phyloP scores from a whole-genome alignment of 2,113 vertebrate genomes.

The Setophaga coronata region DNA sequence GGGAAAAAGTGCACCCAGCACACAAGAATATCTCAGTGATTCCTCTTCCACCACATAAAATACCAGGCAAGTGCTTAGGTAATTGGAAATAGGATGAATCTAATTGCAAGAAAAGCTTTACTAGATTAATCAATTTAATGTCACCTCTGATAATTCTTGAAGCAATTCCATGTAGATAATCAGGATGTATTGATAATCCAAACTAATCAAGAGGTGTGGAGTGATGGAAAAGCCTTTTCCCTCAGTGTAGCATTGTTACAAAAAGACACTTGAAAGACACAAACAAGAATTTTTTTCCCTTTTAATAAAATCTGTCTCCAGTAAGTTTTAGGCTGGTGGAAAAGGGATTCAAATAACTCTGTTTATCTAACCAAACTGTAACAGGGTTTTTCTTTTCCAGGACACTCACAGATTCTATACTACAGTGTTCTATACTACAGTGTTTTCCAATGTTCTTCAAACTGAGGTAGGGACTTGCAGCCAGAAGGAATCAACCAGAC shows the following conservation, averaged over 20 bases:
- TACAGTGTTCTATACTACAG: too few species aligned
- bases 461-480: neutral
- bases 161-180: conserved; percentile 49
- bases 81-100: conserved; percentile 38
- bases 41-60: neutral
- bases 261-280: neutral
- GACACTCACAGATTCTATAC: neutral
- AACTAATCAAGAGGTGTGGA: conserved; percentile 25
- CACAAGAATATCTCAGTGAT: neutral
- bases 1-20: neutral
- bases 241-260: neutral
- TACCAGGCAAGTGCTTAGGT: neutral
- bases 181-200: conserved; percentile 61
- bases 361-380: neutral
- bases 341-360: neutral
- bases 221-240: neutral
- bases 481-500: neutral
- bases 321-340: neutral
- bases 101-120: conserved; percentile 62
- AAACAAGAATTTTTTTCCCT: neutral
- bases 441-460: neutral
- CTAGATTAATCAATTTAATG: conserved; percentile 62
- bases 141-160: conserved; percentile 56
- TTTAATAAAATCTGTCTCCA: neutral
- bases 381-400: neutral